Conservation (phyloP, 2,797 vertebrate species). For the Rhyacichthys aspro region DNA sequence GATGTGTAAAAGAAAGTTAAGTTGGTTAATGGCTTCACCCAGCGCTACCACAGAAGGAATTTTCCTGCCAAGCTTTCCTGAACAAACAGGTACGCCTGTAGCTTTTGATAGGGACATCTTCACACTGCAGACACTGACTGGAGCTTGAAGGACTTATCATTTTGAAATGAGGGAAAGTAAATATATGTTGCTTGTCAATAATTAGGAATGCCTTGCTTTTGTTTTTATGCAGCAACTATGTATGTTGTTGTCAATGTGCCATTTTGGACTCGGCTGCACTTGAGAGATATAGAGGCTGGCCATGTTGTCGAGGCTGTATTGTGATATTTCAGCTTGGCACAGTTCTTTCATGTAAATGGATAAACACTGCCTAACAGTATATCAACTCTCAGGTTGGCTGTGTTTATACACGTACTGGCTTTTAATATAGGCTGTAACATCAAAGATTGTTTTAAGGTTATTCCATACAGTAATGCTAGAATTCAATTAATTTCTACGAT, state of each 20-base stretch:
- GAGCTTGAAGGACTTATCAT: slow-evolving; percentile 77
- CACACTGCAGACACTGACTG: slow-evolving; percentile 72
- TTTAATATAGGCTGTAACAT: slow-evolving; percentile 67
- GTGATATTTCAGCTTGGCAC: slow-evolving; percentile 72
- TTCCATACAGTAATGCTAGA: slow-evolving; percentile 59
- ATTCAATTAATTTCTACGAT: slow-evolving; percentile 75
- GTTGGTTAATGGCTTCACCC: slow-evolving; percentile 61
- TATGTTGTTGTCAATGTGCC: slow-evolving; percentile 81
- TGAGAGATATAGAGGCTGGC: slow-evolving; percentile 77
- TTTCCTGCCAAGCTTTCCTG: slow-evolving; percentile 69
- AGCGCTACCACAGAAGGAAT: slow-evolving; percentile 47
- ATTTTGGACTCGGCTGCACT: slow-evolving; percentile 78
- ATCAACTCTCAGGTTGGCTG: slow-evolving; percentile 62
- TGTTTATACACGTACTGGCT: slow-evolving; percentile 52
- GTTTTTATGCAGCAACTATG: slow-evolving; percentile 76
- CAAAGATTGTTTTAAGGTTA: slow-evolving; percentile 71
- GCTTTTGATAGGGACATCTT: slow-evolving; percentile 77
- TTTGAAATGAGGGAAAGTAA: slow-evolving; percentile 78
- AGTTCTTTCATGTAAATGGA: slow-evolving; percentile 74
- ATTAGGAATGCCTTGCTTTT: slow-evolving; percentile 79
- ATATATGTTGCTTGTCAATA: slow-evolving; percentile 83
- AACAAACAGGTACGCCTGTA: slow-evolving; percentile 78
- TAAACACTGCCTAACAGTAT: slow-evolving; percentile 68
- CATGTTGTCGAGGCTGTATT: slow-evolving; percentile 67
- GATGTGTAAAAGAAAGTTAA: slow-evolving; percentile 48